Evolutionary conservation across 2,888 invertebrate genomes (phyloP), one percentile per base, ranked within the genome.

Genomic region (Silvanus unidentatus): DNA sequence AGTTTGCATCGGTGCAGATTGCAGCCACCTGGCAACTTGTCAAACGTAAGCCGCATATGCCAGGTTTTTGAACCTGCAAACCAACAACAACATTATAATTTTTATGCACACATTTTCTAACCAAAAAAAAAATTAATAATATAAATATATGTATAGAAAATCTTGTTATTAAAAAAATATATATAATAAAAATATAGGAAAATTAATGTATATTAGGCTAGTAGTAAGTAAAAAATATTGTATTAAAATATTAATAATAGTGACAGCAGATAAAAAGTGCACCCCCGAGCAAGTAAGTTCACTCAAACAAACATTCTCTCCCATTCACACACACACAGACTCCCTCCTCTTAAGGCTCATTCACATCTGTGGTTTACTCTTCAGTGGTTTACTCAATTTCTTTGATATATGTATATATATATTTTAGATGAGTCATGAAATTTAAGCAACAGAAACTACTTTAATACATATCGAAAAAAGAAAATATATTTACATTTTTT

Each of bases 11-110:
- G 87, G 81, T 90, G 89, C 79, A 88, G 86, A 81, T 90, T 90
- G 75, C 88, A 86, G 78, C 88, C 87, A 77, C 89, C 89, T 76
- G 88, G 88, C 79, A 89, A 83, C 72, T 89, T 88, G 82, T 90
- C 90, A 81, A 89, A 90, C 77, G 89, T 89, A 78, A 89, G 85
- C 80, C 89, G 87, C 89, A 89, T 89, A 81, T 89, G 89, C 88
- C 89, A 89, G 82, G 88, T 88, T 84, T 88, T 88, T 75, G 89
- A 88, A 84, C 89, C 90, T 89, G 86, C 81, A 85, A 85, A 78
- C 76, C 77, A 73, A 74, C 73, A 75, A 73, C 73, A 48, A 47
- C 39, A 49, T 48, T 37, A 16, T 40, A n/a, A 39, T 48, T 40
- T 37, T 9, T 9, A 13, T n/a, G 6, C 32, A 32, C 4, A 32